Conservation (phyloP, 2,888 invertebrate genomes). For the Cordilura impudica region DNA sequence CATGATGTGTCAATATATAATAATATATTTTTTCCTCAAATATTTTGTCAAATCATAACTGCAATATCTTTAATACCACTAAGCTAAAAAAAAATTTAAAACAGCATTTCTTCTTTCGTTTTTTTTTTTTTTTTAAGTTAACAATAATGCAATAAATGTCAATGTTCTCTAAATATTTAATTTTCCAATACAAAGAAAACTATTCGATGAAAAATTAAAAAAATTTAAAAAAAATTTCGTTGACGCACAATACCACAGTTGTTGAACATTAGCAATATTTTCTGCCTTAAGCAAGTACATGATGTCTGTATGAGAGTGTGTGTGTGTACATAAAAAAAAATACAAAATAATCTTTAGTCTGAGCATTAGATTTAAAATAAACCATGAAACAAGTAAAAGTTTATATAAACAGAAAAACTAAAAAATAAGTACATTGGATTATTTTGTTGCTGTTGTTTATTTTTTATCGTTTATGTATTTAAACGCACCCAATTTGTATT, state of each 20-base stretch:
- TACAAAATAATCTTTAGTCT: conserved; percentile 10
- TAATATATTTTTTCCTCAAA: no score
- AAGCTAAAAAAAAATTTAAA: not conserved
- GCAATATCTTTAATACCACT: no score
- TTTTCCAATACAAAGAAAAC: not conserved
- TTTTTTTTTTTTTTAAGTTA: not conserved
- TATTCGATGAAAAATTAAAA: conserved; percentile 15
- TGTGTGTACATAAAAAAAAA: conserved; percentile 46
- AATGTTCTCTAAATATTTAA: conserved; percentile 54
- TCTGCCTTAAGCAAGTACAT: conserved; percentile 63
- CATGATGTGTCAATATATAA: no score
- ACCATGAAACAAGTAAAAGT: conserved; percentile 33
- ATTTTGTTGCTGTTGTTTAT: not conserved
- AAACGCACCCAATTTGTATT: conserved; percentile 24
- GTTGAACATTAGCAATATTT: conserved; percentile 43
- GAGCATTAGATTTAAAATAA: conserved; percentile 30
- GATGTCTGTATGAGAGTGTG: conserved; percentile 35
- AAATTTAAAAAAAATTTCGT: conserved; percentile 66
- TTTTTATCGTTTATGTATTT: conserved; percentile 5
- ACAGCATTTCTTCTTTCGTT: not conserved
- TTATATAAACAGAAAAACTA: conserved; percentile 5
- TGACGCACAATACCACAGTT: conserved; percentile 69
- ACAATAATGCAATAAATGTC: conserved; percentile 60
- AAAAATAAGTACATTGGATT: conserved; percentile 13
- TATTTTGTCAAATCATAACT: no score